Evolutionary conservation across 2,888 invertebrate species (phyloP).

Genomic region (Pemphredon lugubris): DNA sequence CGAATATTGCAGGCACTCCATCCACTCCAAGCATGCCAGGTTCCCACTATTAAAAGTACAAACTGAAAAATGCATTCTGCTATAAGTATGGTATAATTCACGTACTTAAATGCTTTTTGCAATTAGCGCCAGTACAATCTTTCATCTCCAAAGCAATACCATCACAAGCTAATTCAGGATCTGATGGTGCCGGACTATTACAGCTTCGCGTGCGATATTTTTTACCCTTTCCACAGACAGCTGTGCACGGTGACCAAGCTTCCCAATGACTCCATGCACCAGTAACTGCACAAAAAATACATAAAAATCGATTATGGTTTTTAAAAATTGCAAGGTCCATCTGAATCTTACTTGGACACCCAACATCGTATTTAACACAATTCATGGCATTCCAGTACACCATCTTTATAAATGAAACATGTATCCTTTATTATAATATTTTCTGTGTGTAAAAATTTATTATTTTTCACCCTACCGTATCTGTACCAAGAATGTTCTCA

Average conservation of each 20-base stretch:
- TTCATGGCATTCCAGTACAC: constrained; percentile 82
- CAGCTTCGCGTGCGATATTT: constrained; percentile 80
- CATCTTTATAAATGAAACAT: constrained; percentile 48
- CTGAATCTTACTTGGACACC: constrained; percentile 81
- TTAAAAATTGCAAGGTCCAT: background rate
- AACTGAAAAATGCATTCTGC: background rate
- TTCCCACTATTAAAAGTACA: constrained; percentile 37
- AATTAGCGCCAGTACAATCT: constrained; percentile 49
- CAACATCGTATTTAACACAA: constrained; percentile 82
- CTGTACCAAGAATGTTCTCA: constrained; percentile 79
- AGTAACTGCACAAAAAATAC: constrained; percentile 38
- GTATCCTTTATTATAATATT: background rate
- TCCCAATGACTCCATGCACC: constrained; percentile 82
- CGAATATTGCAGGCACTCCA: constrained; percentile 54
- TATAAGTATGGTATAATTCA: background rate
- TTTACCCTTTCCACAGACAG: constrained; percentile 81
- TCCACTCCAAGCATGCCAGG: constrained; percentile 51
- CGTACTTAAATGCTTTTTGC: constrained; percentile 46
- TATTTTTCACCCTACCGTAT: constrained; percentile 80
- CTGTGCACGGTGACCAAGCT: constrained; percentile 81
- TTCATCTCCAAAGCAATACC: constrained; percentile 41
- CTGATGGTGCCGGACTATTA: constrained; percentile 71
- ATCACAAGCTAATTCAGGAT: constrained; percentile 47
- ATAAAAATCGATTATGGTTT: background rate
- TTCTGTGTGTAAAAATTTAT: background rate